Evolutionary conservation across 2,797 vertebrate species (phyloP), one percentile per base, ranked within the genome.

Genomic region (Oreonectes daqikongensis): DNA sequence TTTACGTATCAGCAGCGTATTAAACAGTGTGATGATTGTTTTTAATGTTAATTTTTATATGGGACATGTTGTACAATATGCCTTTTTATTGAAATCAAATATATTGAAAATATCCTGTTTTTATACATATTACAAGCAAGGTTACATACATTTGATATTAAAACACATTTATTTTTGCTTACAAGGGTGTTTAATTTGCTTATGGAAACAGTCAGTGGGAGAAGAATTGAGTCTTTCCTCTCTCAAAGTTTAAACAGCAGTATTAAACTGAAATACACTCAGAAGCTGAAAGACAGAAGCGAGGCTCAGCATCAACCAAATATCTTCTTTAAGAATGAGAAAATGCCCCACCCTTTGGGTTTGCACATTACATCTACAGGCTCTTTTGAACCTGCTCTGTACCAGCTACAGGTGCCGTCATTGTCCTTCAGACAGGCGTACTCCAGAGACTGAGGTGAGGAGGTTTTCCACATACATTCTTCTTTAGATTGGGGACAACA

Each of bases 251-350:
- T 4, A 42, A 42, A 42, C 4, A 42, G 12, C 40, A 15, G 40
- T 42, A 11, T 35, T 10, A 35, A 2, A 35, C 10, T 35, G 35
- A 35, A 10, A 35, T 35, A 2, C 7, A 35, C 35, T 35, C 35
- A 10, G 35, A 35, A 35, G 8, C 9, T 35, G 35, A 35, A 85
- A 87, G 76, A 87, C 52, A 61, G 87, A 87, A 86, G 83, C 80
- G 83, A 71, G 52, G 9, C n/a, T 20, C 2, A n/a, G 3, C 52
- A 26, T 55, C 3, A 14, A 52, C 7, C 8, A 52, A 53, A 50
- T 35, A 14, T 42, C 50, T 20, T 52, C 7, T 14, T 53, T 53
- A 11, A 53, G 9, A 53, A 50, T 10, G 5, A 20, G 48, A 50
- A 50, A 50, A 5, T 6, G n/a, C 46, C n/a, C n/a, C 5, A 8